Base-by-base conservation (phyloP, 2,113 vertebrate species). In the Myanophis thanlyinensis region DNA sequence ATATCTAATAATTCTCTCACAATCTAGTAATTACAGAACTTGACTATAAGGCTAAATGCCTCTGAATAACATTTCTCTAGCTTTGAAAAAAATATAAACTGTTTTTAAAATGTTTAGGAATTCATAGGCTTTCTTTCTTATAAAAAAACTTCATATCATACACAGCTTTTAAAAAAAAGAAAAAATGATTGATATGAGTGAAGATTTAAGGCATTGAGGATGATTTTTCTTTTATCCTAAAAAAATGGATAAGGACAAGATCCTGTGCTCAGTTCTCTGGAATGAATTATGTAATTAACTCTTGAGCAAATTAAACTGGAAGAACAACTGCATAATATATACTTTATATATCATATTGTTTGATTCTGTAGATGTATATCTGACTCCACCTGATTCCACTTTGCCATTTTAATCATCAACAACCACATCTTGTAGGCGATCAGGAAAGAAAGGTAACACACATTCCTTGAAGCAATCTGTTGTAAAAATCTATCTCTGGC, bases 1-100 rank as follows among this genome's bases (percentile, higher is more conserved):
- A 93, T 91, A 94, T 56, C 96, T 94, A 95, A 96, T 96, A 97
- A 95, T 93, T 95, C 85, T 95, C 94, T 92, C 93, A 15, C 62
- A 35, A 87, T 94, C 90, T 95, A 94, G 27, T 92, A n/a, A 53
- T 47, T 84, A 91, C 7, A 52, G 80, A n/a, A 8, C 8, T 53
- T 85, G 92, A 94, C 73, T 53, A 62, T 59, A 89, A 85, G 51
- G 93, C 1, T 12, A 8, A 46, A 88, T 10, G 27, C 46, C 13
- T 30, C 90, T 85, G 62, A 92, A 92, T 86, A 87, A 87, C 94
- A 91, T 13, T 52, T 47, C 2, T 44, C 59, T 46, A 18, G 7
- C n/a, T 35, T 89, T 44, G 13, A 23, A 35, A 27, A 35, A 25
- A 88, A 67, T 52, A 62, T 1, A 47, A 59, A 54, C 47, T 49